Conservation (phyloP, 2,113 vertebrate species). For the Indicator maculatus region DNA sequence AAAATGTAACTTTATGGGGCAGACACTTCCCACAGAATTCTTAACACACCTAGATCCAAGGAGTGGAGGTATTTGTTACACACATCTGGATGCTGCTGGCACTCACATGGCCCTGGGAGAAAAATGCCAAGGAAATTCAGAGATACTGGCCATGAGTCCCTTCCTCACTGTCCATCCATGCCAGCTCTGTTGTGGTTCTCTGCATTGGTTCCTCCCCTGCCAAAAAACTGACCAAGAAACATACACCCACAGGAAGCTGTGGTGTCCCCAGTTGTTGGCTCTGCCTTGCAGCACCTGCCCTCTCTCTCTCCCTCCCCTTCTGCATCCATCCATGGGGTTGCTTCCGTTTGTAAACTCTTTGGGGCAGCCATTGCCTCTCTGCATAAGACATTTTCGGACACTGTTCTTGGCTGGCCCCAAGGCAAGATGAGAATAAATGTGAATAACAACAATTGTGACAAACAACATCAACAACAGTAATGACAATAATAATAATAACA, state of each 20-base stretch:
- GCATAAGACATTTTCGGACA: background rate
- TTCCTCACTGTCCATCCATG: background rate
- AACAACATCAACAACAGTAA: constrained; percentile 50
- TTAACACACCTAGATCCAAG: background rate
- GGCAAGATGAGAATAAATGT: background rate
- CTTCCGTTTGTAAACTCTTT: background rate
- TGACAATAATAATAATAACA: constrained; percentile 61
- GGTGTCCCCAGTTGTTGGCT: accelerated
- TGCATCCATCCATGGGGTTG: background rate
- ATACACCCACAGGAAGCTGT: accelerated
- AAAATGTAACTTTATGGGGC: background rate
- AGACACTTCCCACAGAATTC: background rate
- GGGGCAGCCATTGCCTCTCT: background rate
- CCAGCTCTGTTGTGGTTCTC: accelerated
- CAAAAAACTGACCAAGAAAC: background rate
- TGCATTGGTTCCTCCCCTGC: background rate
- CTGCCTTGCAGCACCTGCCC: accelerated
- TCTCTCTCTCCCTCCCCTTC: background rate
- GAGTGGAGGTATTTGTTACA: background rate
- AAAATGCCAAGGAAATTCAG: background rate
- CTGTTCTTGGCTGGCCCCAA: background rate
- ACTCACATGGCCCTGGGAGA: background rate
- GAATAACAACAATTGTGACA: constrained; percentile 16
- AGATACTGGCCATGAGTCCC: background rate
- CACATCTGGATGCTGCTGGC: background rate